Evolutionary conservation across 2,888 invertebrate genomes (phyloP), one percentile per base, ranked within the genome.

Genomic region (Bimastos eiseni): DNA sequence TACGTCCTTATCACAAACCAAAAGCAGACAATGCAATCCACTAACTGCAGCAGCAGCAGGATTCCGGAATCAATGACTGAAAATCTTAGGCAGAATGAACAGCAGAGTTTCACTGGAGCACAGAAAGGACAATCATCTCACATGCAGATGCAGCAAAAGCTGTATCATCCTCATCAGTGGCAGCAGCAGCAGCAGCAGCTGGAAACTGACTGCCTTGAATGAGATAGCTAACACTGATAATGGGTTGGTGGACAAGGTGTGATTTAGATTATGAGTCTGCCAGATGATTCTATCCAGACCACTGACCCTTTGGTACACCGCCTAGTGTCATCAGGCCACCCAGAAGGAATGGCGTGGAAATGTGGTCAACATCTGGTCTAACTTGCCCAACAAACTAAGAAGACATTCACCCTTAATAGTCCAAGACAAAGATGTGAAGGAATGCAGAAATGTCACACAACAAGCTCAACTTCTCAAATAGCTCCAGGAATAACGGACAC

Each of bases 181-280:
- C 88, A 88, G 88, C 88, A 86, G 86, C 86, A 33, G 88, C 41
- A 41, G n/a, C n/a, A 41, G 41, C 70, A n/a, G 30, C 70, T 70
- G 70, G 70, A 70, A 70, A 70, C n/a, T 5, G 70, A 70, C 70
- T 70, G 70, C 30, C n/a, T 70, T 70, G 70, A n/a, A 70, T n/a
- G n/a, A 70, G 70, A n/a, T 70, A n/a, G 70, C 70, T n/a, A n/a
- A 70, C 24, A 24, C 70, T 70, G 70, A 70, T 70, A 70, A 70
- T 30, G n/a, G 70, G 70, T 70, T 11, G 30, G 70, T 70, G 70
- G 70, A 70, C 70, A 70, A 70, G 70, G 70, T 8, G 70, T 70
- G 70, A n/a, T n/a, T n/a, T 30, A 70, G 70, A 70, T 70, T 70
- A 70, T 4, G n/a, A 70, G 70, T 70, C 70, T 70, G 30, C n/a